Conservation (phyloP, 2,888 invertebrate species). For the Aphelenchoides bicaudatus region DNA sequence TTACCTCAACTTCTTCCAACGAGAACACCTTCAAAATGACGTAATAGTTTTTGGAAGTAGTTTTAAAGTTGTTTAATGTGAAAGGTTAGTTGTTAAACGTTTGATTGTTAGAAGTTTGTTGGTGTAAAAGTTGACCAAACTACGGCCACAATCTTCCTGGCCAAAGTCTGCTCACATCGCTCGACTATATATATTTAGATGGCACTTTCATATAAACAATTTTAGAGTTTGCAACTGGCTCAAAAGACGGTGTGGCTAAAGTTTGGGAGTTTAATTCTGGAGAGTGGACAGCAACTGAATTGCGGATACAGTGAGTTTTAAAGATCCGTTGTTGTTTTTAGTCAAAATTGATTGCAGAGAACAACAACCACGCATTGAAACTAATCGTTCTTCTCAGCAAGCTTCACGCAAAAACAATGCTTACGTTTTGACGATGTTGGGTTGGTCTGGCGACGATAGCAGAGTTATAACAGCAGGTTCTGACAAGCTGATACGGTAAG, state of each 20-base stretch:
- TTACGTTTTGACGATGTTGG: constrained; percentile 81
- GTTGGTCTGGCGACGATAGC: constrained; percentile 85
- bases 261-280: constrained; percentile 30
- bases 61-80: too few relatives aligned
- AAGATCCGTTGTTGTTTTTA: neutral
- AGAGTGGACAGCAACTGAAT: constrained; percentile 21
- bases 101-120: too few relatives aligned
- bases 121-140: too few relatives aligned
- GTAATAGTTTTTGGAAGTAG: too few relatives aligned
- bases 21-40: too few relatives aligned
- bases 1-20: too few relatives aligned
- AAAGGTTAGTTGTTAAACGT: too few relatives aligned
- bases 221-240: constrained; percentile 84
- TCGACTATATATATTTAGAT: too few relatives aligned
- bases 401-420: constrained; percentile 17
- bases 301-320: constrained; percentile 15
- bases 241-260: constrained; percentile 84
- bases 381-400: constrained; percentile 4
- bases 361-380: neutral
- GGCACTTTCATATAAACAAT: too few relatives aligned
- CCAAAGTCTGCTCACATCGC: too few relatives aligned
- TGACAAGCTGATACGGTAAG: constrained; percentile 71
- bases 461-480: constrained; percentile 85
- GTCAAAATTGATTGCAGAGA: constrained; percentile 20
- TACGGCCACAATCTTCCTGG: too few relatives aligned